phyloP scores from a whole-genome alignment of 2,888 invertebrate genomes.

The Polydrusus cervinus region DNA sequence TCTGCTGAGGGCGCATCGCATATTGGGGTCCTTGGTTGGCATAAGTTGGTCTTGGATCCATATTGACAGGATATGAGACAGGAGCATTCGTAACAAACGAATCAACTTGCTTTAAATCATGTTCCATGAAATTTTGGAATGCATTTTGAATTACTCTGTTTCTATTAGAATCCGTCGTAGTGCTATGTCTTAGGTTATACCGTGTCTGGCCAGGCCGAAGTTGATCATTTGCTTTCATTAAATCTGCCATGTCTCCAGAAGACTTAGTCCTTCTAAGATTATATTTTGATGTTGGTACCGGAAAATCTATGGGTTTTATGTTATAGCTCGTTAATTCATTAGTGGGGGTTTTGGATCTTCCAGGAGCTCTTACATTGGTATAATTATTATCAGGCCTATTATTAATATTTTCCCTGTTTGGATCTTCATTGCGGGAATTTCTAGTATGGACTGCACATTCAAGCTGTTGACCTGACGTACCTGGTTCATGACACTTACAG shows the following conservation, averaged over 20 bases:
- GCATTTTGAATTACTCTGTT: not conserved
- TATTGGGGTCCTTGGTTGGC: not conserved
- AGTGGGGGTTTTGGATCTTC: not conserved
- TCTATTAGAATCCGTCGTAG: constrained; percentile 26
- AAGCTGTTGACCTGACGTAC: not conserved
- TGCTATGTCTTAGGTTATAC: constrained; percentile 23
- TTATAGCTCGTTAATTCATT: not conserved
- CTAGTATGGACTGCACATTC: not conserved
- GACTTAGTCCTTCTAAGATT: constrained; percentile 16
- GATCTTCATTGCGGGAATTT: not conserved
- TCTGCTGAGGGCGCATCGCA: not conserved
- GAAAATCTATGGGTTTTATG: constrained; percentile 21
- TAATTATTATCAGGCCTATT: not conserved
- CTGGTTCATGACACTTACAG: not conserved
- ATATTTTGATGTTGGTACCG: not conserved
- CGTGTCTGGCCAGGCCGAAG: constrained; percentile 14
- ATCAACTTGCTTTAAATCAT: not conserved
- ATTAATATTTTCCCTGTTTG: not conserved
- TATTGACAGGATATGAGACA: not conserved
- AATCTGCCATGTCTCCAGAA: constrained; percentile 9
- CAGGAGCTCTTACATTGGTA: not conserved
- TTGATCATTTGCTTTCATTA: not conserved
- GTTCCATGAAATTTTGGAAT: not conserved
- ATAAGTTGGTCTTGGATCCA: not conserved
- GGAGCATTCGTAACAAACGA: not conserved